These are phyloP conservation scores for Anisognathus igniventris DNA, from an alignment of 2,797 vertebrate species.

Conservation along the genomic window DNA sequence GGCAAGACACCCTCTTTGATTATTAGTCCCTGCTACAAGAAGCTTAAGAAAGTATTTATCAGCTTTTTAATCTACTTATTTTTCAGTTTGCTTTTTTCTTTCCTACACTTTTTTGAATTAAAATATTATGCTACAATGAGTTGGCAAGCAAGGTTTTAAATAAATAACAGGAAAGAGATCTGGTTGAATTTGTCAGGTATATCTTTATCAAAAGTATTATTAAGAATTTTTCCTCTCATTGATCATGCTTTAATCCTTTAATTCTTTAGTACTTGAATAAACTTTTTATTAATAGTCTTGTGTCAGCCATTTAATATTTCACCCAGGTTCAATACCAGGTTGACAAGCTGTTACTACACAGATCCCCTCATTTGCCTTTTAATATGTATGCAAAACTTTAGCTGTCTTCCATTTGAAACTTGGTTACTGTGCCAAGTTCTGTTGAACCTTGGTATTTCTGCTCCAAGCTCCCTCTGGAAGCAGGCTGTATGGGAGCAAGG, in stretches of 20 bases:
- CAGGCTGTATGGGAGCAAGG: background rate
- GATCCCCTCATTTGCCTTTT: background rate
- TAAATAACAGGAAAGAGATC: background rate
- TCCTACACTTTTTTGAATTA: background rate
- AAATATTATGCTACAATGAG: background rate
- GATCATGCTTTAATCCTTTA: background rate
- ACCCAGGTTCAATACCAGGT: background rate
- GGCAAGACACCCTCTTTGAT: background rate
- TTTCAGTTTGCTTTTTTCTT: background rate
- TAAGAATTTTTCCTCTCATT: background rate
- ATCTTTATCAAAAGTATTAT: background rate
- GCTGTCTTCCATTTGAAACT: background rate
- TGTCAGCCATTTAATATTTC: background rate
- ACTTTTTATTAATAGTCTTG: background rate
- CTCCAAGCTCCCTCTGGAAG: background rate
- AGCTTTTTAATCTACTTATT: background rate
- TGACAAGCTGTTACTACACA: background rate
- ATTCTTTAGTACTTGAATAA: background rate
- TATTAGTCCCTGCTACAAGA: background rate
- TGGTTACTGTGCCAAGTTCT: background rate
- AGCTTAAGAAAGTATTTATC: background rate
- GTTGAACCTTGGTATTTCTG: background rate
- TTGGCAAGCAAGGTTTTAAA: background rate
- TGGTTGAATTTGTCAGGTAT: background rate
- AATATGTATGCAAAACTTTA: background rate